Conservation (phyloP, 2,888 invertebrate genomes). For the Mythimna loreyi region DNA sequence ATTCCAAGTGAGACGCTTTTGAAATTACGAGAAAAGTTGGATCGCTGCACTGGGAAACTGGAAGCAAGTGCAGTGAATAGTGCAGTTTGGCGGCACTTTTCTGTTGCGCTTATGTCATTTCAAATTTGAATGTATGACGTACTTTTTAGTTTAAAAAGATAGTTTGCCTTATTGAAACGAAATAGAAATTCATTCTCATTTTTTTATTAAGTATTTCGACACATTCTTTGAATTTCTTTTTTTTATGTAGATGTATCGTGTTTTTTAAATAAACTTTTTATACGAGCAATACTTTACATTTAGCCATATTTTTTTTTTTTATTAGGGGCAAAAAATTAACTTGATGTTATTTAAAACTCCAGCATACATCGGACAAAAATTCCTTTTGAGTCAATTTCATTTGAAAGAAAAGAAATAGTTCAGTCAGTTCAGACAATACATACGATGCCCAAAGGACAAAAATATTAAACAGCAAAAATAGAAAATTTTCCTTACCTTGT, state of each 20-base stretch:
- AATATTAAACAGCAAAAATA: background rate
- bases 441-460: background rate
- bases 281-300: no score
- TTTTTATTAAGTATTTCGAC: constrained; percentile 6
- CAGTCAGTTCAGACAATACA: no score
- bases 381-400: no score
- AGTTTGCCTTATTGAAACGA: constrained; percentile 23
- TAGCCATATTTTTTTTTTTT: background rate
- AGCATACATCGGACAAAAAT: no score
- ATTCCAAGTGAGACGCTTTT: constrained; percentile 61
- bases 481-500: constrained; percentile 77
- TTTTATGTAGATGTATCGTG: no score
- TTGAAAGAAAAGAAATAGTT: no score
- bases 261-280: background rate
- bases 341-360: background rate
- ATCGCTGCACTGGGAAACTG: constrained; percentile 32
- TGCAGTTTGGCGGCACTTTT: constrained; percentile 52
- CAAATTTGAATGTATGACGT: constrained; percentile 46
- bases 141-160: constrained; percentile 34
- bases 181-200: background rate
- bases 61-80: constrained; percentile 41
- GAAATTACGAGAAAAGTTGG: constrained; percentile 60
- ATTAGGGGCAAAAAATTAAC: background rate
- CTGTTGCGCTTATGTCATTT: constrained; percentile 45
- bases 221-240: no score